A percentile compares a stretch with the other conserved stretches of the same genome.
These are phyloP conservation scores for Otus scops DNA, from an alignment of 2,797 vertebrate genomes.

Conservation along the genomic window DNA sequence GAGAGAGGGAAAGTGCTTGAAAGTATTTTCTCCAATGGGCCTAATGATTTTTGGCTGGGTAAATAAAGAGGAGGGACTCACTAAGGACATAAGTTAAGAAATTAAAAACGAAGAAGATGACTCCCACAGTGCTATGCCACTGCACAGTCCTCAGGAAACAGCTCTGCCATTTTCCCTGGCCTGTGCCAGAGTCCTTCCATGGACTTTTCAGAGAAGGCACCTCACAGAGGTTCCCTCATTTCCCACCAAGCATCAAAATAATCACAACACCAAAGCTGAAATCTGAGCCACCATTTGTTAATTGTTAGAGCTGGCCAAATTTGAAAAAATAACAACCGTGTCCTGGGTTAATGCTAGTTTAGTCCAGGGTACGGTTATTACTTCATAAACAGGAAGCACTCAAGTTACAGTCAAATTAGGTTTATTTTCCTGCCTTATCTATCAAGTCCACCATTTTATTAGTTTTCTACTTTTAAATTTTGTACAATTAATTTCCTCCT, in stretches of 20 bases:
- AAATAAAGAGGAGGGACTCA: neutral
- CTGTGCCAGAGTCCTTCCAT: neutral
- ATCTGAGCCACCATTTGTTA: constrained; percentile 22
- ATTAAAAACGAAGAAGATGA: neutral
- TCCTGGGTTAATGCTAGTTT: constrained; percentile 37
- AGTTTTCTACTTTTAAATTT: constrained; percentile 22
- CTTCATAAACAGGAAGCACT: constrained; percentile 52
- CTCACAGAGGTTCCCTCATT: neutral
- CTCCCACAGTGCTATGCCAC: neutral
- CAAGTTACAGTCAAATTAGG: constrained; percentile 46
- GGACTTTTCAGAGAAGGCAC: neutral
- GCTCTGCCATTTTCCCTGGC: neutral
- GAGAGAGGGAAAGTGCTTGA: neutral
- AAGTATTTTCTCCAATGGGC: neutral
- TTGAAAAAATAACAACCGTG: constrained; percentile 14
- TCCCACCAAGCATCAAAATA: constrained; percentile 36
- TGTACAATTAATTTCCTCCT: constrained; percentile 13
- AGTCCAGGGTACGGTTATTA: neutral
- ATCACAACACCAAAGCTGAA: constrained; percentile 12
- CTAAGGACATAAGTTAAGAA: neutral
- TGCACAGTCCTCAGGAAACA: neutral
- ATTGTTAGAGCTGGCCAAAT: constrained; percentile 26
- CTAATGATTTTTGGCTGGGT: neutral
- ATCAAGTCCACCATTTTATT: constrained; percentile 19
- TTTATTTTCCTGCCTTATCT: constrained; percentile 45